Base-by-base conservation (phyloP, 2,888 invertebrate genomes). In the Syrphus vitripennis region DNA sequence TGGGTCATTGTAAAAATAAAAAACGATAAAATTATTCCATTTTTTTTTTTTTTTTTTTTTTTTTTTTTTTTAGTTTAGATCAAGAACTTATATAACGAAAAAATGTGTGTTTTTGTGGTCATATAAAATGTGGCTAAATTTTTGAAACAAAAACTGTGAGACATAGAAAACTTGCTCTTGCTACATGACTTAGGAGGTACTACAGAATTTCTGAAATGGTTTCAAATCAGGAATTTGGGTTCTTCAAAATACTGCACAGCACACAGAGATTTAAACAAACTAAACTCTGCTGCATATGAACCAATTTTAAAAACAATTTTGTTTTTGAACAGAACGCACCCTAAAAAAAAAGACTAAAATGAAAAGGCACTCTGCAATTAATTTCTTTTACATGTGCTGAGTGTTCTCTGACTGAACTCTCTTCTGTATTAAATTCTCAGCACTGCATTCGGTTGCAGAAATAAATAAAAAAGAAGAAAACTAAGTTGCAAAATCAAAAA, bases 301-400 rank as follows among this genome's bases (percentile, higher is more conserved):
- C n/a, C n/a, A n/a, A n/a, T 69, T 50, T 69, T 69, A 48, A 9
- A 45, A 19, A 45, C 40, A 42, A 3, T 71, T 57, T 31, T 7
- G n/a, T 57, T 75, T 63, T 70, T 34, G 42, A 71, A 75, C 75
- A 57, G 74, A 83, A 74, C 26, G 83, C 72, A 61, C 45, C 16
- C 24, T n/a, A 12, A 69, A 81, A 61, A 19, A 63, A 42, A 63
- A 24, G 10, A 37, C 69, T 63, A 70, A 76, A 80, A 86, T 81
- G 69, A 77, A 86, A 81, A 86, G 69, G 77, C 75, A 72, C 71
- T 87, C 77, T 67, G 72, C 87, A 87, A 87, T 87, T 87, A 87
- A 87, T 87, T 87, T 87, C 87, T 71, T 83, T 79, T 83, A 83
- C 87, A 87, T 87, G 78, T 82, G 78, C 78, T 78, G 75, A 82